Base-by-base conservation (phyloP, 2,113 vertebrate genomes). In the Echinops telfairi region DNA sequence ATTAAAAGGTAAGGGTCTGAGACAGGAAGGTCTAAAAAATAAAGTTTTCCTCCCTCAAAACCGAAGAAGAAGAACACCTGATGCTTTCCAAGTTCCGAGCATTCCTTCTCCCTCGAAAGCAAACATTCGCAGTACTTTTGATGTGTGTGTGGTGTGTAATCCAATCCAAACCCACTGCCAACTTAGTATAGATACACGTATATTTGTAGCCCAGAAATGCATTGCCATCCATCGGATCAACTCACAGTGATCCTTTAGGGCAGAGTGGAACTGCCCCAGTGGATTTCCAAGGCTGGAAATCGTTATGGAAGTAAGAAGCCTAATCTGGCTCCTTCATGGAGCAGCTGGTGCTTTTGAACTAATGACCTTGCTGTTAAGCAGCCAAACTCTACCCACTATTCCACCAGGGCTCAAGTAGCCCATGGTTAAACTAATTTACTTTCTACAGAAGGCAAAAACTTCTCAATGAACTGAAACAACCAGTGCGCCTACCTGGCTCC, bases 401-500 rank as follows among this genome's bases (percentile, higher is more conserved):
- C 25, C 64, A 27, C 22, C 64, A 66, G 64, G 25, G 6, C 64
- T 66, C 25, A 84, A 62, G 6, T n/a, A 84, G 31, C 31, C 43
- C 25, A 23, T 23, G 88, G 53, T 20, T 83, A 92, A 38, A 20
- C 58, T 92, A 66, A 88, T 88, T 82, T 58, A 8, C n/a, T 68
- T 94, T 88, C 40, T 84, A 17, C 43, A 73, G 20, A 73, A 91
- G 57, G 60, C 86, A 78, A 83, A 91, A 60, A 22, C 20, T 62
- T 58, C 68, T 88, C 19, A 7, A 60, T 81, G 43, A 71, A 29
- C 29, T 58, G 22, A 23, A 70, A 40, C 73, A 70, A 38, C 33
- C 14, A 6, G 22, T 20, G 27, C 33, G 60, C 78, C 78, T 29
- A 16, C 57, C 29, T 80, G 83, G 75, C 88, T 57, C 0, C 36